These are phyloP conservation scores for Epizoanthus ramosus DNA, from an alignment of 92 coral and sea anemone genomes.

Conservation along the genomic window DNA sequence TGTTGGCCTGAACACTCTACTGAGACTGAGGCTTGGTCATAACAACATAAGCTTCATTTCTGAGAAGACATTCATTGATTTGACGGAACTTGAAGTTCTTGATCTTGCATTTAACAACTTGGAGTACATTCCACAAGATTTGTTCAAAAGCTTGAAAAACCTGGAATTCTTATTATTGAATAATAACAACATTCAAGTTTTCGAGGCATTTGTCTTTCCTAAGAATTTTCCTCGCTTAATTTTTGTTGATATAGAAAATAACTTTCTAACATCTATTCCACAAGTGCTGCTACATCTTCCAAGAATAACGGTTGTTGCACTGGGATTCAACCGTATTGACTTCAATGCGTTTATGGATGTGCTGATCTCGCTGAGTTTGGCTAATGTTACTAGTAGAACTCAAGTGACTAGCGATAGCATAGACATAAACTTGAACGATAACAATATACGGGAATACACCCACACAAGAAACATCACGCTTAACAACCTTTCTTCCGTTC, in stretches of 20 bases:
- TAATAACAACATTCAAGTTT: constrained; percentile 39
- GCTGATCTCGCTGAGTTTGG: constrained; percentile 39
- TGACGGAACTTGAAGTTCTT: constrained; percentile 47
- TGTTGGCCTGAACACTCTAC: constrained; percentile 4
- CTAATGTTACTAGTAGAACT: constrained; percentile 12
- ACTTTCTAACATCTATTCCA: constrained; percentile 48
- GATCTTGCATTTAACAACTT: constrained; percentile 62
- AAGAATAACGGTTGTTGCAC: constrained; percentile 28
- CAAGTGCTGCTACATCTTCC: constrained; percentile 1
- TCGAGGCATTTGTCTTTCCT: constrained; percentile 53
- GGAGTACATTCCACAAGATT: constrained; percentile 22
- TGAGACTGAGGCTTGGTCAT: constrained; percentile 22
- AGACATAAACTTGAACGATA: constrained; percentile 51
- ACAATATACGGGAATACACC: constrained; percentile 40
- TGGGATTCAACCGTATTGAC: constrained; percentile 44
- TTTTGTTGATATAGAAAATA: constrained; percentile 38
- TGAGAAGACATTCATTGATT: constrained; percentile 41
- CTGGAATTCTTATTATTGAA: constrained; percentile 50
- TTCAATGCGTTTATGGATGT: constrained; percentile 44
- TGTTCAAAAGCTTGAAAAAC: constrained; percentile 49
- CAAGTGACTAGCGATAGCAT: constrained; percentile 32
- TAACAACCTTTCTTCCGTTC: constrained; percentile 41
- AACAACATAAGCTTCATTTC: constrained; percentile 60
- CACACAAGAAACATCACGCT: constrained; percentile 22
- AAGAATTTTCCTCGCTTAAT: constrained; percentile 50